Evolutionary conservation across 2,797 vertebrate genomes (phyloP), one percentile per base, ranked within the genome.

Genomic region (Catamblyrhynchus diadema): DNA sequence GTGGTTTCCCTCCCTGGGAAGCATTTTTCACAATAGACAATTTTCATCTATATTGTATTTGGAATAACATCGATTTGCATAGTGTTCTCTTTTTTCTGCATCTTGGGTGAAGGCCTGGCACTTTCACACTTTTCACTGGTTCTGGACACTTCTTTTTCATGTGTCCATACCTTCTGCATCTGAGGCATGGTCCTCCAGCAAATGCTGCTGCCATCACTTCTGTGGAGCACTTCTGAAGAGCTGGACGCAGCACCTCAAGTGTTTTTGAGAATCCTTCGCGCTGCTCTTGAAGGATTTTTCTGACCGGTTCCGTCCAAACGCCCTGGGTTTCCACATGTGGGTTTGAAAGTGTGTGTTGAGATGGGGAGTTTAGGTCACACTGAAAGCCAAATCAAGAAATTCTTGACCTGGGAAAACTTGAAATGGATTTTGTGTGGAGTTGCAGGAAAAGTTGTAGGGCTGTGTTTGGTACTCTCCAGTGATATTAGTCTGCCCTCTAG

Each of bases 401-500:
- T 75, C 37, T 23, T 2, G 0, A 25, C 47, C 39, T 91, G 57
- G 44, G 62, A 87, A 88, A 86, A 75, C 24, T 74, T 66, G 51
- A 39, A 66, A 41, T 41, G 19, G n/a, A 42, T 79, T 95, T 86
- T 48, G 35, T 50, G 12, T 15, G 12, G 54, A 66, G 32, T 39
- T 69, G 57, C 23, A n/a, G 60, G 41, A 41, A 35, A 56, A 85
- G 53, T 72, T 50, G 42, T 33, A 14, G 75, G n/a, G 19, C n/a
- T 59, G 15, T 17, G 10, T 65, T 77, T 79, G 69, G 33, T 42
- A 3, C 62, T 75, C 73, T 62, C 23, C 24, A 37, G 59, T 77
- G 86, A 81, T 94, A 47, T 44, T 94, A 84, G 89, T 57, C 92
- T 95, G 96, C 97, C 96, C 95, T 95, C 96, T 97, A 96, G 93